phyloP scores from a whole-genome alignment of 2,113 vertebrate genomes.

The Mus spicilegus region DNA sequence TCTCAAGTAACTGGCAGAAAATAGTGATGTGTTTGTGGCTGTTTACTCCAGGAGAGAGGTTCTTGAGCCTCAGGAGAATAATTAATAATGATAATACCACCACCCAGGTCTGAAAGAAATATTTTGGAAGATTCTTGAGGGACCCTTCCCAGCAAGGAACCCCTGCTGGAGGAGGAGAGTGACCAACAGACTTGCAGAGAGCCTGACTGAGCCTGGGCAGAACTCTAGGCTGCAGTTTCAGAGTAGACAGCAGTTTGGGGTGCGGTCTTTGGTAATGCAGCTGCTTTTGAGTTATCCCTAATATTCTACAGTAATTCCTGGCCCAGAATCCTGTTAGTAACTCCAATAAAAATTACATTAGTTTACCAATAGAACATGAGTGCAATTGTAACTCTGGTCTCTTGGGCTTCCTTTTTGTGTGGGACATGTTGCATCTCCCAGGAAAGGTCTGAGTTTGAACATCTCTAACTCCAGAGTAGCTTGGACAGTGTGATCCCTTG shows the following conservation, averaged over 20 bases:
- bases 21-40: neutral
- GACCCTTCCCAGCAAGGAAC: neutral
- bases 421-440: neutral
- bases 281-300: neutral
- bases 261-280: neutral
- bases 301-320: neutral
- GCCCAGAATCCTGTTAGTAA: neutral
- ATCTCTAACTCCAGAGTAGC: neutral
- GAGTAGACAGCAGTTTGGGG: neutral
- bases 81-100: too few species aligned
- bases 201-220: neutral
- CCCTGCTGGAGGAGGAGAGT: neutral
- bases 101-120: too few species aligned
- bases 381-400: neutral
- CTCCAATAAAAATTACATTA: neutral
- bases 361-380: neutral
- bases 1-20: constrained; percentile 7
- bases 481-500: neutral
- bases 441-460: neutral
- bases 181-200: neutral
- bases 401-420: neutral
- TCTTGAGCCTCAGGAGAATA: neutral
- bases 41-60: neutral
- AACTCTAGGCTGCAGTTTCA: neutral
- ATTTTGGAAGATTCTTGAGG: neutral